phyloP scores from a whole-genome alignment of 2,888 invertebrate species.

The Elaeidobius kamerunicus region DNA sequence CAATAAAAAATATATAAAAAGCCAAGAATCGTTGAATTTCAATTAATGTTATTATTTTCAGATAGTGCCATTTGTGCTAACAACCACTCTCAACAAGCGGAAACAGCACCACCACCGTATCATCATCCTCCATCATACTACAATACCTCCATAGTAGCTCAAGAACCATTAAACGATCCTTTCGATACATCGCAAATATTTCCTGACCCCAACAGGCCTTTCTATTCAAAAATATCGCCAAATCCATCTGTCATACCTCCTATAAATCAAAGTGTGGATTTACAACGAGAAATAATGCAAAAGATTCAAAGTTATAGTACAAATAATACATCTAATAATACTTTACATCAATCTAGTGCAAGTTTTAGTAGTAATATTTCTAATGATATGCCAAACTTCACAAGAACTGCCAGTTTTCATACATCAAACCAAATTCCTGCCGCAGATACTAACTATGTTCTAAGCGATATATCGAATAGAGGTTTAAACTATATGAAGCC shows the following conservation, averaged over 20 bases:
- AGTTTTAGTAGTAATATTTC: background rate
- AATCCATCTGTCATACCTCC: background rate
- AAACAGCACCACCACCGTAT: conserved; percentile 51
- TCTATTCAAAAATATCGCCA: conserved; percentile 20
- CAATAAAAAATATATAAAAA: too few relatives aligned
- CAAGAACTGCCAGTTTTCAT: conserved; percentile 3
- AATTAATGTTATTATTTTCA: too few relatives aligned
- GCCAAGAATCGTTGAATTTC: background rate
- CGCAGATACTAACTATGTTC: conserved; percentile 28
- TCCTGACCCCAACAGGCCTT: conserved; percentile 24
- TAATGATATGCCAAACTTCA: background rate
- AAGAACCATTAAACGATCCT: conserved; percentile 66
- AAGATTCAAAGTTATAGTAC: conserved; percentile 28
- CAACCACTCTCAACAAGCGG: conserved; percentile 23
- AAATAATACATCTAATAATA: background rate
- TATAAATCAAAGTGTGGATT: conserved; percentile 14
- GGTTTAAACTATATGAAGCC: conserved; percentile 36
- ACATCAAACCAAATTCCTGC: background rate
- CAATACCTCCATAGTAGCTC: conserved; percentile 46
- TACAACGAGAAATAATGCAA: conserved; percentile 29
- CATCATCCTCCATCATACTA: conserved; percentile 57
- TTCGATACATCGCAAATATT: conserved; percentile 60
- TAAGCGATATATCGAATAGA: conserved; percentile 38
- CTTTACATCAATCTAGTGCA: background rate
- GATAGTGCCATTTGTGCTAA: conserved; percentile 31